phyloP scores from a whole-genome alignment of 2,113 vertebrate genomes.

The Ranitomeya variabilis region DNA sequence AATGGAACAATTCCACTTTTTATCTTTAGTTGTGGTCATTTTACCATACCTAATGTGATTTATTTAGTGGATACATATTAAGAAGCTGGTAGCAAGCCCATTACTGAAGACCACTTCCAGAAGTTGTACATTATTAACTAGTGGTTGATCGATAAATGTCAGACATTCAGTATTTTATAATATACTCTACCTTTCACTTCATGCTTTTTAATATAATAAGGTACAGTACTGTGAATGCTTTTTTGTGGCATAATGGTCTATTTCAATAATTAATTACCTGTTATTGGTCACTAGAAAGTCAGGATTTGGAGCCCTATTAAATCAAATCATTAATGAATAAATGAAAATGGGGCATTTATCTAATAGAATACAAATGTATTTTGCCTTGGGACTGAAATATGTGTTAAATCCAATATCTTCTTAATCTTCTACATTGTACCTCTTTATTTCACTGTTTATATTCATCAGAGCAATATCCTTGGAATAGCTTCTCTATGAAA shows the following conservation, averaged over 20 bases:
- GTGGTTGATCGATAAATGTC: constrained; percentile 28
- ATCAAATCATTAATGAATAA: not conserved
- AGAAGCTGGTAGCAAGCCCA: not conserved
- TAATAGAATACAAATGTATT: not conserved
- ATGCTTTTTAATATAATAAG: constrained; percentile 30
- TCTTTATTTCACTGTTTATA: not conserved
- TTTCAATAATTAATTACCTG: constrained; percentile 14
- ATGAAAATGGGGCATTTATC: not conserved
- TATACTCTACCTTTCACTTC: constrained; percentile 18
- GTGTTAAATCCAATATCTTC: not conserved
- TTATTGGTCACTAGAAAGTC: constrained; percentile 3
- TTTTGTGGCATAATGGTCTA: not conserved
- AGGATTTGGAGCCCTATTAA: not conserved
- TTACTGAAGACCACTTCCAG: constrained; percentile 5
- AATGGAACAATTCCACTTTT: not conserved
- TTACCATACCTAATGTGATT: not conserved
- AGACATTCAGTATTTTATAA: not conserved
- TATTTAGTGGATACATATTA: not conserved
- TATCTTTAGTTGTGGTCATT: not conserved
- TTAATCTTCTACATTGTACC: not conserved
- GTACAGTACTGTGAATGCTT: not conserved
- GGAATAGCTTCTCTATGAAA: not conserved
- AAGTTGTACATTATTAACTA: constrained; percentile 29
- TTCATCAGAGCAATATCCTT: not conserved
- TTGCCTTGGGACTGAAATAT: not conserved